Evolutionary conservation across 2,888 invertebrate genomes (phyloP), one percentile per base, ranked within the genome.

Genomic region (Eubasilissa splendida): DNA sequence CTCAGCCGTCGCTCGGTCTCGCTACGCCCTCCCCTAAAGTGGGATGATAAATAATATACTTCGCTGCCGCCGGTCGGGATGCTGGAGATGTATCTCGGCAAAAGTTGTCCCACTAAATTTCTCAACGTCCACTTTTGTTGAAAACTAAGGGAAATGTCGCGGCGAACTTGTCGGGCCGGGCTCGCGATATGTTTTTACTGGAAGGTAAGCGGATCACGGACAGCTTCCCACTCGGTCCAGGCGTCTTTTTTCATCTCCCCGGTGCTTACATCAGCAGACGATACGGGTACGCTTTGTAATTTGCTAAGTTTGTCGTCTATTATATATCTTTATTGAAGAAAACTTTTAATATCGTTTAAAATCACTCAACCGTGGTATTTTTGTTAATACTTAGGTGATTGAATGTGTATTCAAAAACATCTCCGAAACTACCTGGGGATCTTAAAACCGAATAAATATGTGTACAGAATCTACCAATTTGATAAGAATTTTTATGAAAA

Each of bases 21-120:
- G 9, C 22, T 3, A 0, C 56, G 22, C 56, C 31, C 58, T 74
- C 42, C 52, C 42, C 58, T 31, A 80, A 80, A 80, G 76, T 71
- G 65, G 59, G 60, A 80, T 76, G 76, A 80, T 80, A 80, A 76
- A 80, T 76, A 76, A 76, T 76, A 80, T 60, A 70, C 71, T 71
- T 54, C 11, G 76, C 33, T 12, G n/a, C 53, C 59, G 33, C 59
- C 56, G 53, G 22, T 42, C 56, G 63, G 31, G 12, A 7, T 12
- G 14, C 12, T 74, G 66, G 54, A 33, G 53, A 68, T 77, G 65
- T 60, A 71, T 77, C 77, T 53, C 59, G 58, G 60, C 54, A 65
- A 77, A 76, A 81, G 75, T 81, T 81, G 76, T 80, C 76, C 79
- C 79, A 81, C 79, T 81, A 81, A 81, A 81, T 81, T 81, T 81